Evolutionary conservation across 2,797 vertebrate species (phyloP).

Genomic region (Balearica regulorum): DNA sequence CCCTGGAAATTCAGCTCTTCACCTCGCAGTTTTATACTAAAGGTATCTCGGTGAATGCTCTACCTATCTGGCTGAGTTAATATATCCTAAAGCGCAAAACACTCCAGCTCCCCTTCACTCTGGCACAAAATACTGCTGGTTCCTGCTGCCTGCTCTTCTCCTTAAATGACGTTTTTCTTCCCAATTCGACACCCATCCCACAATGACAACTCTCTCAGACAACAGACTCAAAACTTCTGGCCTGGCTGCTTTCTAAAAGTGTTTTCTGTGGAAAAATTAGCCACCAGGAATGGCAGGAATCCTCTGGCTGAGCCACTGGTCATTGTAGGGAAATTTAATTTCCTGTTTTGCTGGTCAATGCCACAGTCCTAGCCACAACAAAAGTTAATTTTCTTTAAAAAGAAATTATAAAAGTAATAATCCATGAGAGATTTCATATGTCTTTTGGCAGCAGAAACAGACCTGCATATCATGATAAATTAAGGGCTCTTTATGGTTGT

Average conservation of each 20-base stretch:
- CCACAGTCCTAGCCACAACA: neutral
- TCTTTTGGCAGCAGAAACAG: neutral
- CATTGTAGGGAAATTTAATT: neutral
- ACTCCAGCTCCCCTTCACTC: neutral
- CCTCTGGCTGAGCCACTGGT: neutral
- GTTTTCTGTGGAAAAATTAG: neutral
- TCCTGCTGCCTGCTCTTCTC: neutral
- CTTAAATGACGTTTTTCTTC: neutral
- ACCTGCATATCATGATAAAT: neutral
- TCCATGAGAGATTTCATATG: neutral
- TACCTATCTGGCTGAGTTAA: neutral
- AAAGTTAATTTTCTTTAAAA: neutral
- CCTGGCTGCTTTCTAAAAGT: neutral
- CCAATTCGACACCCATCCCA: neutral
- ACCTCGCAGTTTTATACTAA: neutral
- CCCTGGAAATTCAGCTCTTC: neutral
- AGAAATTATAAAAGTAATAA: neutral
- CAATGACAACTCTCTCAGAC: neutral
- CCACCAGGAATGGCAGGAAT: slow-evolving; percentile 4
- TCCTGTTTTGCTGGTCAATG: neutral
- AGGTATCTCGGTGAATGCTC: neutral
- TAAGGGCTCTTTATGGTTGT: neutral
- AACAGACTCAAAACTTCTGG: neutral
- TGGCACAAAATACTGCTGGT: neutral
- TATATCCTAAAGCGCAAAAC: neutral